Evolutionary conservation across 2,113 vertebrate genomes (phyloP), one percentile per base, ranked within the genome.

Genomic region (Nematolebias whitei): DNA sequence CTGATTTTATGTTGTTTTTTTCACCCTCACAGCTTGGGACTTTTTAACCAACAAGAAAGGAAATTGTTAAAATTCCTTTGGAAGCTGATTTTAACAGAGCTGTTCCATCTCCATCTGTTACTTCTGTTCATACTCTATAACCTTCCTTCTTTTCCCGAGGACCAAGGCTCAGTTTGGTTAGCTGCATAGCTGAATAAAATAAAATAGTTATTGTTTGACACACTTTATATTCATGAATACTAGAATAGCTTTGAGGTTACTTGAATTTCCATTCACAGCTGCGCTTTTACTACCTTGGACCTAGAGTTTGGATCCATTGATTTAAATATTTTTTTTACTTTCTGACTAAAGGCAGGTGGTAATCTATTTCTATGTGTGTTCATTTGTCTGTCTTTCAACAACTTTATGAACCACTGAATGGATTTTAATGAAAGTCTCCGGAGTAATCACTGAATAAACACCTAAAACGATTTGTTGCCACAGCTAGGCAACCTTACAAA

Each of bases 51-150:
- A 20, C 35, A 44, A 45, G 15, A 41, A 18, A 9, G 5, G 3
- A 48, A 38, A 63, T 19, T 65, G 40, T 39, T 54, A 74, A 74
- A 77, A 62, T 55, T 62, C 47, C 20, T 77, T 66, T 43, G 22
- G 56, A 55, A 19, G 18, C 23, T 40, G 45, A 24, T 10, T 64
- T 41, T 48, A 19, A 59, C 35, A 51, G 23, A 29, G 4, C 60
- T 53, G 24, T 44, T 67, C 24, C n/a, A 29, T 51, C 32, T 53
- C 66, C 12, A 49, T 61, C 23, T 22, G 67, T 80, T 65, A 44
- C 41, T 23, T 16, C 5, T 45, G 41, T n/a, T 22, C n/a, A 32
- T 58, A 15, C 58, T 62, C 3, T 58, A 22, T 19, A 56, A 6
- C 43, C 53, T 29, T 4, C n/a, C 49, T 39, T 45, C 14, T 48